Percentiles rank a stretch among this genome's conserved stretches.
phyloP scores from a whole-genome alignment of 2,888 invertebrate species.

The Mayetiola destructor region DNA sequence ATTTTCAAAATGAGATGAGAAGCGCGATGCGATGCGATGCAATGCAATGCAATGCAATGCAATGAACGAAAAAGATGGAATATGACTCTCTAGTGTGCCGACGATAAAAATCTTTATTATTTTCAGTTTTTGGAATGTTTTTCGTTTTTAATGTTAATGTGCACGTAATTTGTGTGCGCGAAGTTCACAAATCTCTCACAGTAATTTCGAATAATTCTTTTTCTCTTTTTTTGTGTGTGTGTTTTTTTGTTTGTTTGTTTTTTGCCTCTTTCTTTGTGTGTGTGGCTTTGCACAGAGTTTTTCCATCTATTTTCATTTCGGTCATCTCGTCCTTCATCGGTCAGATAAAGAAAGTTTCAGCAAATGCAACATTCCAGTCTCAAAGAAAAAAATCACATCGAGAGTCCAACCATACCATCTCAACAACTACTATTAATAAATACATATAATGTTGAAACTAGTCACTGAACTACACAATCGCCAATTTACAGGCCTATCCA shows the following conservation, averaged over 20 bases:
- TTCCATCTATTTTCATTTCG: neutral
- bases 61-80: too few species aligned
- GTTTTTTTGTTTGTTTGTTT: neutral
- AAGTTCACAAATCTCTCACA: too few species aligned
- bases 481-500: too few species aligned
- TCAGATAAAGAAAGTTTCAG: neutral
- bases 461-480: neutral
- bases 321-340: neutral
- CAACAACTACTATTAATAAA: neutral
- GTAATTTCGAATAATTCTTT: too few species aligned
- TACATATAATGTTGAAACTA: neutral
- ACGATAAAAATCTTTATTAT: neutral
- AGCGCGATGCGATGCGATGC: too few species aligned
- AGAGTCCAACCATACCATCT: neutral
- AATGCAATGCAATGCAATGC: too few species aligned
- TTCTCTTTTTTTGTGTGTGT: neutral
- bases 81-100: conserved; percentile 2
- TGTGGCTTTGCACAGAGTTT: neutral
- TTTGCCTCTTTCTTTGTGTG: too few species aligned
- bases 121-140: too few species aligned
- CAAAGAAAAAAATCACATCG: too few species aligned
- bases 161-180: too few species aligned
- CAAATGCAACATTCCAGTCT: neutral
- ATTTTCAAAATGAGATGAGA: too few species aligned
- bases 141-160: too few species aligned